Evolutionary conservation across 1,140 invertebrate species (phyloP), one percentile per base, ranked within the genome.

Genomic region (Pentalonia nigronervosa): DNA sequence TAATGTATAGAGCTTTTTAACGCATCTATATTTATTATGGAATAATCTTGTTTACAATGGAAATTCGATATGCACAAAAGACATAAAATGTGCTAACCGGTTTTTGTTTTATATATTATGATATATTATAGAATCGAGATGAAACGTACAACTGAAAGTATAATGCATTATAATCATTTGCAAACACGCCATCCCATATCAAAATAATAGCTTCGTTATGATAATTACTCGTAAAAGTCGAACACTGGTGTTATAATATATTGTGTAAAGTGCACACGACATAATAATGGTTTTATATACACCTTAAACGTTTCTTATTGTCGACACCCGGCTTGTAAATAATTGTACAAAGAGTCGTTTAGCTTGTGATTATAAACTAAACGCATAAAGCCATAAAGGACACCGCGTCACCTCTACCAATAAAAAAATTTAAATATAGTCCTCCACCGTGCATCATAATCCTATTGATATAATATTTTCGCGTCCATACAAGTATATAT

Each of bases 171-270:
- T 25, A 53, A 89, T 89, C 48, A 89, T 53, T 89, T 53, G 87
- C 87, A 53, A 36, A 89, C 50, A 56, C 23, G 34, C 21, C 14
- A 36, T 87, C 45, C 9, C 47, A 88, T 36, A 89, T 89, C 34
- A 89, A 89, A 34, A 89, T 89, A 89, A 89, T 56, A 89, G 48
- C 34, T 89, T 56, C 8, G 34, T 36, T 89, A 89, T 53, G 34
- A 56, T 89, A 89, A 89, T 53, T 53, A 53, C n/a, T 56, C 14
- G 20, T 89, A 56, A 53, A 53, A 50, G n/a, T 34, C 36, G 23
- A 41, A 45, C 11, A 2, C n/a, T n/a, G 30, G 30, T n/a, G n/a
- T 34, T 76, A n/a, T 76, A 76, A 20, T 20, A 50, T 76, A 76
- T 76, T 76, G 30, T 76, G 60, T 76, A 17, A 76, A 76, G n/a